Percentiles rank a stretch among this genome's conserved stretches.
Evolutionary conservation across 1,140 invertebrate genomes (phyloP).

Genomic region (Caerostris darwini): DNA sequence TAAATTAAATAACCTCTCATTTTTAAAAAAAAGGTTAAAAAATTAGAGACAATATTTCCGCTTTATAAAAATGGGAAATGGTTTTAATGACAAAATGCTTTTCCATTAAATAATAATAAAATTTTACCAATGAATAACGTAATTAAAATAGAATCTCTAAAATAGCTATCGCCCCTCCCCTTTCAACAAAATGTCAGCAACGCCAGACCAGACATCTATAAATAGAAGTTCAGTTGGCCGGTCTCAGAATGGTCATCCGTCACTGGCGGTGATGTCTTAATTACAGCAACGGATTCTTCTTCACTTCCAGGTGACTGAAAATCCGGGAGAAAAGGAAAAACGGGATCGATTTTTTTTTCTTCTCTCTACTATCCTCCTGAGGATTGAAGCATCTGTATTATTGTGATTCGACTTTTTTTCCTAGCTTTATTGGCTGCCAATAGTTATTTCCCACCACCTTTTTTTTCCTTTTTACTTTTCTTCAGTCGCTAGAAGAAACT

Average conservation of each 20-base stretch:
- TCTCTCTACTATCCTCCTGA: background rate
- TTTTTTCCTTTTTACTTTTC: background rate
- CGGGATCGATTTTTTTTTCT: background rate
- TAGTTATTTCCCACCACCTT: background rate
- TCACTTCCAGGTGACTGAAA: conserved; percentile 35
- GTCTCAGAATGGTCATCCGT: background rate
- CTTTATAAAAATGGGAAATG: too few species aligned
- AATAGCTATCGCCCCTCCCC: too few species aligned
- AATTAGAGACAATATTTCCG: too few species aligned
- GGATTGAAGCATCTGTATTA: conserved; percentile 9
- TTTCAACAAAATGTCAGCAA: too few species aligned
- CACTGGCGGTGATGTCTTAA: background rate
- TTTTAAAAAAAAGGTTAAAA: too few species aligned
- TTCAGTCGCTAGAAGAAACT: background rate
- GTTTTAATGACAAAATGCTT: too few species aligned
- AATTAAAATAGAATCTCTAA: too few species aligned
- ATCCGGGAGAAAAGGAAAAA: background rate
- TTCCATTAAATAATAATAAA: too few species aligned
- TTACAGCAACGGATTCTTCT: background rate
- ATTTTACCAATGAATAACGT: too few species aligned
- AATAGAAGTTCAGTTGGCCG: background rate
- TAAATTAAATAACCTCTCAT: too few species aligned
- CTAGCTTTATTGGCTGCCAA: background rate
- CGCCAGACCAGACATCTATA: background rate
- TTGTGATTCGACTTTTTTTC: background rate